These are phyloP conservation scores for Drosophila gaucha DNA, from an alignment of 2,888 invertebrate genomes.

Conservation along the genomic window DNA sequence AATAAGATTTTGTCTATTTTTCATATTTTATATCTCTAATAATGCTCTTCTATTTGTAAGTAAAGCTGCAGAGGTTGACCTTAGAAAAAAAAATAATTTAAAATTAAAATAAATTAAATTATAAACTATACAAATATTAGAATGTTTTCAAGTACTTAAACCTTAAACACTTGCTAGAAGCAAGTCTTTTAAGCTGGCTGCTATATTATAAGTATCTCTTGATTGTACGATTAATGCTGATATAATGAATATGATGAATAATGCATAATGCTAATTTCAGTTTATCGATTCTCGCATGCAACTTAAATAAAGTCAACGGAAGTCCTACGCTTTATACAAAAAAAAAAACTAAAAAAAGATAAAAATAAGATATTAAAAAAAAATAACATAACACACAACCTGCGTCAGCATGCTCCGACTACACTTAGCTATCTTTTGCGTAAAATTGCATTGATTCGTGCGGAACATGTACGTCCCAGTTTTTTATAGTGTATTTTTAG, in stretches of 20 bases:
- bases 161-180: not conserved
- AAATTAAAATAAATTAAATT: not conserved
- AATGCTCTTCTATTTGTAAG: not conserved
- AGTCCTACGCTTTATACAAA: conserved; percentile 54
- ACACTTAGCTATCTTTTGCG: conserved; percentile 65
- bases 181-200: not conserved
- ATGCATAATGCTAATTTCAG: conserved; percentile 60
- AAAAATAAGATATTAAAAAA: conserved; percentile 10
- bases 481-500: conserved; percentile 38
- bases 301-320: conserved; percentile 59
- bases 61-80: not conserved
- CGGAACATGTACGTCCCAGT: conserved; percentile 11
- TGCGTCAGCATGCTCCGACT: conserved; percentile 72
- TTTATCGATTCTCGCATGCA: conserved; percentile 61
- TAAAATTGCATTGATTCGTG: conserved; percentile 72
- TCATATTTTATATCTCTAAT: not conserved
- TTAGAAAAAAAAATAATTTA: not conserved
- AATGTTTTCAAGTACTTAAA: not conserved
- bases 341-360: conserved; percentile 12
- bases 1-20: not conserved
- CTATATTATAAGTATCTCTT: not conserved
- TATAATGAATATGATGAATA: conserved; percentile 44
- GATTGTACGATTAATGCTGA: conserved; percentile 40
- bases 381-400: conserved; percentile 52
- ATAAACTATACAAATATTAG: not conserved